Evolutionary conservation across 92 coral and sea anemone genomes (phyloP).

Genomic region (Epizoanthus rinbou): DNA sequence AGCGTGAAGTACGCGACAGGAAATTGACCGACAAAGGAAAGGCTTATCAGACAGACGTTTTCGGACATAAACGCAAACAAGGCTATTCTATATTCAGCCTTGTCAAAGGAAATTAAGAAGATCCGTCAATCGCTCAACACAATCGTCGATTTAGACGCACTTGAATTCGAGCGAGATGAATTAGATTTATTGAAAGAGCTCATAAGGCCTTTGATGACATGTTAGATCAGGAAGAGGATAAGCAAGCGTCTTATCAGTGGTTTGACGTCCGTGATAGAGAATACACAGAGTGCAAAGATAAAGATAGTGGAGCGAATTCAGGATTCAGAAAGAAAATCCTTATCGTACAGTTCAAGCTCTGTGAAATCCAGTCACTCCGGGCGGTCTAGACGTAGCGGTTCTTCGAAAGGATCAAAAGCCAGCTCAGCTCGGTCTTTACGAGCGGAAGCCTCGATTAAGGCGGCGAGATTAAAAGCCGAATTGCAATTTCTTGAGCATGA

Average conservation of each 20-base stretch:
- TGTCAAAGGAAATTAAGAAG: neutral
- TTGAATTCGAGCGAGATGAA: slow-evolving; percentile 11
- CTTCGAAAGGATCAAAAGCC: neutral
- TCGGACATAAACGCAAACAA: slow-evolving; percentile 18
- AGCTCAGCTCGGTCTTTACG: neutral
- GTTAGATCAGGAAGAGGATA: neutral
- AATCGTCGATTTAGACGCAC: neutral
- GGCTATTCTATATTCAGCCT: neutral
- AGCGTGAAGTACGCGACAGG: neutral
- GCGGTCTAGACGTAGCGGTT: neutral
- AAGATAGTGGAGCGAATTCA: slow-evolving; percentile 23
- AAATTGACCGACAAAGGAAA: slow-evolving; percentile 22
- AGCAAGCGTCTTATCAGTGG: slow-evolving; percentile 37
- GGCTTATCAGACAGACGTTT: slow-evolving; percentile 5
- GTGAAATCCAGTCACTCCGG: neutral
- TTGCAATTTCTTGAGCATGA: too few species aligned
- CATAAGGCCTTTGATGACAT: neutral
- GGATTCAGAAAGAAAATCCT: neutral
- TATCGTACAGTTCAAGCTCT: neutral
- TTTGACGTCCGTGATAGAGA: slow-evolving; percentile 35
- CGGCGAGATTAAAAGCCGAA: too few species aligned
- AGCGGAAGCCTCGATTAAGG: too few species aligned
- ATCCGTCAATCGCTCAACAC: neutral
- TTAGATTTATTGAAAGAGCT: neutral
- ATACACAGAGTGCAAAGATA: slow-evolving; percentile 24